Evolutionary conservation across 2,888 invertebrate genomes (phyloP), one percentile per base, ranked within the genome.

Genomic region (Acheta domesticus): DNA sequence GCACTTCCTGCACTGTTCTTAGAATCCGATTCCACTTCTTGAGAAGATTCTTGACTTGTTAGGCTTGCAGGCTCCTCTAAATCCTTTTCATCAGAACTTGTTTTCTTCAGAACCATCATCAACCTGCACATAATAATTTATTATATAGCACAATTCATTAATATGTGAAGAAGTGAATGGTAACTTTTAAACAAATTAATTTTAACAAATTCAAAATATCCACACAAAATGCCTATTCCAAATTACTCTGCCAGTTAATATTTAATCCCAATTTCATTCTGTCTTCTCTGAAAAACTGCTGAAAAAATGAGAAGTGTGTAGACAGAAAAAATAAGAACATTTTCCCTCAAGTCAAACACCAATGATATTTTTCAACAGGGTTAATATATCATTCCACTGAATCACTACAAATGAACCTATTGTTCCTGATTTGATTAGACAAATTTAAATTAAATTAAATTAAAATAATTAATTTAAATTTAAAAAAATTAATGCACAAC

Each of bases 201-300:
- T 62, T 75, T 20, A 74, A n/a, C 74, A 74, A 74, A 74, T 74
- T n/a, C n/a, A 20, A n/a, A n/a, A 74, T 74, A 74, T 21, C 20
- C 23, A 21, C 21, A 75, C 16, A 16, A 75, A 23, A 16, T 75
- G 77, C 49, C 12, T 77, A 48, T 77, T 12, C 82, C 83, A 78
- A 83, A 85, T 76, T 86, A 84, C 80, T 85, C 86, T 62, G 86
- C 85, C 81, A 84, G 85, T 80, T 84, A 85, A n/a, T 86, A 85
- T 78, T 85, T 83, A 85, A 84, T 83, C 86, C 86, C 83, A 84
- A 36, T 36, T 36, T 36, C 8, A 36, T 36, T 1, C 8, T 5
- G 36, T 8, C 8, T 36, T 36, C 5, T 36, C 36, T 36, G 36
- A 36, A 36, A 36, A 36, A 36, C 5, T 36, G 36, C 36, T 36